These are phyloP conservation scores for Vireo griseus DNA, from an alignment of 2,797 vertebrate species.

Conservation along the genomic window DNA sequence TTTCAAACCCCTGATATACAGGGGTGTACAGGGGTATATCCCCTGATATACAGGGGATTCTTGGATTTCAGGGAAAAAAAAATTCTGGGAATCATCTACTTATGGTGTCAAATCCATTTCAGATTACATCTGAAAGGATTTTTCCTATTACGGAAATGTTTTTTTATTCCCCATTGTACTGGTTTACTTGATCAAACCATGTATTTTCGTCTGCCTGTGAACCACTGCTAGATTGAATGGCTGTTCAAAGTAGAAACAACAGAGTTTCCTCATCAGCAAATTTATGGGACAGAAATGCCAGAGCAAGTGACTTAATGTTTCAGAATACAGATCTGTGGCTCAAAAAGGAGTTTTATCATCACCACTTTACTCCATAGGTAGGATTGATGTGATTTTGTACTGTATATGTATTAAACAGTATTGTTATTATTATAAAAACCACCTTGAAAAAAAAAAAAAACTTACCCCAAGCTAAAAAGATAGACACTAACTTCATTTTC, in stretches of 20 bases:
- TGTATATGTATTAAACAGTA: not conserved
- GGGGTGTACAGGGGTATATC: too few relatives aligned
- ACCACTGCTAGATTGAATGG: not conserved
- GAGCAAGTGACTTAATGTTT: not conserved
- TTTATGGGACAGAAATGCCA: not conserved
- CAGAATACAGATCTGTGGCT: not conserved
- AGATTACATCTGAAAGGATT: not conserved
- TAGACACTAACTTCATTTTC: slow-evolving; percentile 1
- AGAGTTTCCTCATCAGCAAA: not conserved
- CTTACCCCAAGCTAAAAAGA: not conserved
- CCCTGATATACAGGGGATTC: not conserved
- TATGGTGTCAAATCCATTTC: not conserved
- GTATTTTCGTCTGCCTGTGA: not conserved
- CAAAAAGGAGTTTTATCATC: not conserved
- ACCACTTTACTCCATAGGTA: not conserved
- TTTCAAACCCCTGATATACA: not conserved
- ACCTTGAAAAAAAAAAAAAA: not conserved
- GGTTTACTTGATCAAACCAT: not conserved
- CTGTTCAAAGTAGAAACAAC: not conserved
- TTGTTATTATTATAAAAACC: not conserved
- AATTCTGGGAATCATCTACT: not conserved
- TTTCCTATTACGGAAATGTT: not conserved
- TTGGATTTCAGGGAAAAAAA: not conserved
- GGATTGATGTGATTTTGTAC: not conserved
- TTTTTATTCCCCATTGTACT: not conserved